Evolutionary conservation across 1,140 invertebrate species (phyloP).

Genomic region (Anastrepha obliqua): DNA sequence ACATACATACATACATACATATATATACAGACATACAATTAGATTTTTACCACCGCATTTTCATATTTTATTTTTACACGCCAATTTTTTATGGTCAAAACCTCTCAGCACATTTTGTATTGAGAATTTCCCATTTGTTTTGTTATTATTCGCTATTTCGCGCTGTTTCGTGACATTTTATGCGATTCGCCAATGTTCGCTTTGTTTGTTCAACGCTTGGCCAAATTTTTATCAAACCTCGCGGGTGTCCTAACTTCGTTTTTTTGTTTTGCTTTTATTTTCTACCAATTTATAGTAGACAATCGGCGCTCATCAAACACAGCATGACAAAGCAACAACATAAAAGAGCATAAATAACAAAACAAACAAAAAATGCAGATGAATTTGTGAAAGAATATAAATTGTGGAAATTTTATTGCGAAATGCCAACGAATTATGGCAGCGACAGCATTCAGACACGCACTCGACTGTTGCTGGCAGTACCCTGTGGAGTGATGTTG

Average conservation of each 20-base stretch:
- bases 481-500: neutral
- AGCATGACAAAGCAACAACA: slow-evolving; percentile 11
- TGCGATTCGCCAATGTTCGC: neutral
- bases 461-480: neutral
- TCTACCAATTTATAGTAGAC: slow-evolving; percentile 13
- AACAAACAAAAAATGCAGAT: neutral
- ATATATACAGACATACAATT: neutral
- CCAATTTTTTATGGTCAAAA: slow-evolving; percentile 3
- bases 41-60: slow-evolving; percentile 16
- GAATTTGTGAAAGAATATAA: neutral
- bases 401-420: slow-evolving; percentile 24
- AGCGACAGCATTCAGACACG: slow-evolving; percentile 11
- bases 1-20: neutral
- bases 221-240: slow-evolving; percentile 6
- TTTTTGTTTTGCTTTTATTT: neutral
- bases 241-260: slow-evolving; percentile 34
- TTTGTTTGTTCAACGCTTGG: slow-evolving; percentile 3
- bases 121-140: slow-evolving; percentile 21
- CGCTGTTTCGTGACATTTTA: slow-evolving; percentile 44
- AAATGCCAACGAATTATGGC: slow-evolving; percentile 33
- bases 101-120: neutral
- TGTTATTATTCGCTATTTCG: slow-evolving; percentile 14
- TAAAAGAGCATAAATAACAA: neutral
- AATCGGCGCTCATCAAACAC: slow-evolving; percentile 48
- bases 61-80: slow-evolving; percentile 22